Evolutionary conservation across 2,113 vertebrate genomes (phyloP), one percentile per base, ranked within the genome.

Genomic region (Phainopepla nitens): DNA sequence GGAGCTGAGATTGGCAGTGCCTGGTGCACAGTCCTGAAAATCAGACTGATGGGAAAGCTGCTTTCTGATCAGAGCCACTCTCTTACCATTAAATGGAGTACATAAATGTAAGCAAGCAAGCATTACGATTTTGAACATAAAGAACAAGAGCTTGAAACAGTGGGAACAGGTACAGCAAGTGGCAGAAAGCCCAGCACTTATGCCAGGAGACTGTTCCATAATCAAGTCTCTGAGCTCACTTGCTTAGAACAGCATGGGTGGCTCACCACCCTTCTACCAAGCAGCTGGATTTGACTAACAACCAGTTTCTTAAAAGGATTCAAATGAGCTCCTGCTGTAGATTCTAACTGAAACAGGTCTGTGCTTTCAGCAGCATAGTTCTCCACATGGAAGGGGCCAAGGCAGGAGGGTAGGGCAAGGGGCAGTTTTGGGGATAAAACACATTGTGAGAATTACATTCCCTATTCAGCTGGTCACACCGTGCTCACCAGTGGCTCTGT

Each of bases 161-260:
- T 89, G 85, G 82, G 92, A 97, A 96, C 85, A 83, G 81, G 79
- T 89, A 95, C 29, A 93, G 79, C 82, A 77, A 66, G 75, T 91
- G 72, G 96, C 93, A 94, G 82, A 60, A 70, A 86, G 82, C 92
- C 94, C 82, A 66, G 77, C 29, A 19, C 27, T 65, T 39, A 6
- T 49, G 79, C 94, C 92, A 90, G 82, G 24, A 96, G 92, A 80
- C 87, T 95, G 68, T 62, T 93, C 91, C 92, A 90, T 87, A 96
- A 91, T 86, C 79, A 90, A 70, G 39, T 31, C 65, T 72, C 41
- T 36, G 60, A 94, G 92, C 65, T 93, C 47, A 7, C 72, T 50
- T n/a, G 31, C 94, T 95, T 56, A 89, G 85, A 94, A 94, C 91
- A 86, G 75, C 92, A 70, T 73, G 85, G 94, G 93, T 96, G 93